A percentile compares a stretch with the other conserved stretches of the same genome.
Conservation (phyloP, 1,140 invertebrate genomes). For the Agrypnia vestita region DNA sequence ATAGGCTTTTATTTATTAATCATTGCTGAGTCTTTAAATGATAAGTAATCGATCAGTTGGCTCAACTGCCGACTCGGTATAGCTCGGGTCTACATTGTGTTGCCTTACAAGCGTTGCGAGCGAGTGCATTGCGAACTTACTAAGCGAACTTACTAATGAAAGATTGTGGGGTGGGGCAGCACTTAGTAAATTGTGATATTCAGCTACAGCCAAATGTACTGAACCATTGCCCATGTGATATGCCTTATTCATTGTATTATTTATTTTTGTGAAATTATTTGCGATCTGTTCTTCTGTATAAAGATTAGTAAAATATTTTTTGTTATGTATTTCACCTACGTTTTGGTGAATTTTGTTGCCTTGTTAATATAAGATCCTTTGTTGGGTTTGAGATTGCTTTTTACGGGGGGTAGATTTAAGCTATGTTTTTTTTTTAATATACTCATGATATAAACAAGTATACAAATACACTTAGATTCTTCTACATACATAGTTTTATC, state of each 20-base stretch:
- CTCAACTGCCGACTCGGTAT: neutral
- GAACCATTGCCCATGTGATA: slow-evolving; percentile 40
- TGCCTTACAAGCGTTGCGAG: slow-evolving; percentile 50
- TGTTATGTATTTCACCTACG: slow-evolving; percentile 8
- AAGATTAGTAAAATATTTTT: slow-evolving; percentile 5
- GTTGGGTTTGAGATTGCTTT: slow-evolving; percentile 2
- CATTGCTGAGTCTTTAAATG: slow-evolving; percentile 20
- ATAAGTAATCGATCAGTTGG: slow-evolving; percentile 15
- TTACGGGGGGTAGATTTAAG: neutral
- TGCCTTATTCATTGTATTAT: slow-evolving; percentile 44
- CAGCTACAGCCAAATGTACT: slow-evolving; percentile 28
- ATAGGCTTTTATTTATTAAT: slow-evolving; percentile 48
- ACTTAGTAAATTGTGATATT: slow-evolving; percentile 47
- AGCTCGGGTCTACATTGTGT: slow-evolving; percentile 7
- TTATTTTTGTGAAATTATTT: slow-evolving; percentile 31
- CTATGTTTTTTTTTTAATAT: neutral
- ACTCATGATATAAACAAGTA: no score
- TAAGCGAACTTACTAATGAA: neutral
- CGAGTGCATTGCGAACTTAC: slow-evolving; percentile 49
- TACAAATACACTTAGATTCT: no score
- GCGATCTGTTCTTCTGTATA: slow-evolving; percentile 15
- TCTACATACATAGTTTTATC: no score
- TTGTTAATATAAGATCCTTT: slow-evolving; percentile 23
- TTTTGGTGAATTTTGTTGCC: slow-evolving; percentile 11
- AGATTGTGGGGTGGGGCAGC: slow-evolving; percentile 1